Conservation (phyloP, 2,113 vertebrate species). For the Canis aureus region DNA sequence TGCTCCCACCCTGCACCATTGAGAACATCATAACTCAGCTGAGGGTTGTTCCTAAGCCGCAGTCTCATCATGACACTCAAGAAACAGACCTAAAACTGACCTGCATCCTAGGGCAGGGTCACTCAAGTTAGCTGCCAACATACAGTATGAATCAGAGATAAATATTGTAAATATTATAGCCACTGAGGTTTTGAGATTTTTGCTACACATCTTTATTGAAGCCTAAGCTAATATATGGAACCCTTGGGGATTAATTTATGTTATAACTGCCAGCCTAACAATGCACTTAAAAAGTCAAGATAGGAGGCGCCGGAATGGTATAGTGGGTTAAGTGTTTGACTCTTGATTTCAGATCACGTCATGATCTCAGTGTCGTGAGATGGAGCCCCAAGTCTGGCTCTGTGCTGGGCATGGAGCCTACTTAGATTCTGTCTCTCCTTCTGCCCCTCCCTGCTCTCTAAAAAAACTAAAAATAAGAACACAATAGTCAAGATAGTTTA, state of each 20-base stretch:
- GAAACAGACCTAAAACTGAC: not conserved
- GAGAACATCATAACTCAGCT: not conserved
- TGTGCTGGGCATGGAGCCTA: not conserved
- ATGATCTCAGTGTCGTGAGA: not conserved
- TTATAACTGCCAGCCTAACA: not conserved
- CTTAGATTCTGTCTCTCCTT: not conserved
- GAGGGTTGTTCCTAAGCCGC: not conserved
- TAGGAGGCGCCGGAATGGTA: not conserved
- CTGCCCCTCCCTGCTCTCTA: not conserved
- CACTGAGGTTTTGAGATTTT: slow-evolving; percentile 15
- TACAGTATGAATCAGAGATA: not conserved
- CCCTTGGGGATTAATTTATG: not conserved
- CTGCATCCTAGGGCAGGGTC: not conserved
- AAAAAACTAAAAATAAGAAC: not conserved
- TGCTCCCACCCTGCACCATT: not conserved
- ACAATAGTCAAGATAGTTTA: not conserved
- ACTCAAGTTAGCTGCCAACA: not conserved
- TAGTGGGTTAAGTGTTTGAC: not conserved
- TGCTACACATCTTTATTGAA: not conserved
- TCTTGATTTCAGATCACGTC: not conserved
- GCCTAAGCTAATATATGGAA: not conserved
- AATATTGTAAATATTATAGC: not conserved
- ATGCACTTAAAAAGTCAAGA: not conserved
- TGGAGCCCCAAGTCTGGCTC: not conserved
- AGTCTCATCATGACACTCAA: not conserved